Evolutionary conservation across 2,113 vertebrate species (phyloP).

Genomic region (Geococcyx californianus): DNA sequence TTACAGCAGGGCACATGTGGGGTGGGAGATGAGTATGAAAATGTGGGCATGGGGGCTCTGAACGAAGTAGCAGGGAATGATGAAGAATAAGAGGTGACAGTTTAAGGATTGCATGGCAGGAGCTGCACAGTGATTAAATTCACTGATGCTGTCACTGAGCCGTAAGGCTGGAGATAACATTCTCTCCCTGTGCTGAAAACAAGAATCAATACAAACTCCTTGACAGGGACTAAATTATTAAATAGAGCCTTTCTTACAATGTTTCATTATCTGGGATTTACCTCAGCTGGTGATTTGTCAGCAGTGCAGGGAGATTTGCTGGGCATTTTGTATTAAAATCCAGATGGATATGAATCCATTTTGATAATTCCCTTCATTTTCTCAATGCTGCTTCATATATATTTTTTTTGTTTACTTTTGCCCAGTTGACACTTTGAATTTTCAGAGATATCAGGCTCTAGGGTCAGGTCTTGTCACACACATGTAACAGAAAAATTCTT

Average conservation of each 20-base stretch:
- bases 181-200: constrained; percentile 84
- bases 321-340: constrained; percentile 71
- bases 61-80: not conserved
- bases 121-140: constrained; percentile 80
- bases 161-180: constrained; percentile 81
- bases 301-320: constrained; percentile 70
- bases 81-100: constrained; percentile 76
- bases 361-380: constrained; percentile 57
- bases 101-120: constrained; percentile 66
- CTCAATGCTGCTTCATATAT: not conserved
- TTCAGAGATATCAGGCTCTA: not conserved
- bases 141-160: constrained; percentile 79
- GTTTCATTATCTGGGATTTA: constrained; percentile 85
- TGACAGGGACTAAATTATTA: constrained; percentile 91
- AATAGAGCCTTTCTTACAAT: constrained; percentile 77
- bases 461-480: not conserved
- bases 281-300: constrained; percentile 73
- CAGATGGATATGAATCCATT: constrained; percentile 62
- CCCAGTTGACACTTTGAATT: constrained; percentile 36
- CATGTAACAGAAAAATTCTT: not conserved
- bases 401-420: constrained; percentile 6
- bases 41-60: constrained; percentile 13
- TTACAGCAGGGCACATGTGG: constrained; percentile 60
- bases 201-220: constrained; percentile 87
- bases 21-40: not conserved